Base-by-base conservation (phyloP, 2,113 vertebrate species). In the Urocolius indicus region DNA sequence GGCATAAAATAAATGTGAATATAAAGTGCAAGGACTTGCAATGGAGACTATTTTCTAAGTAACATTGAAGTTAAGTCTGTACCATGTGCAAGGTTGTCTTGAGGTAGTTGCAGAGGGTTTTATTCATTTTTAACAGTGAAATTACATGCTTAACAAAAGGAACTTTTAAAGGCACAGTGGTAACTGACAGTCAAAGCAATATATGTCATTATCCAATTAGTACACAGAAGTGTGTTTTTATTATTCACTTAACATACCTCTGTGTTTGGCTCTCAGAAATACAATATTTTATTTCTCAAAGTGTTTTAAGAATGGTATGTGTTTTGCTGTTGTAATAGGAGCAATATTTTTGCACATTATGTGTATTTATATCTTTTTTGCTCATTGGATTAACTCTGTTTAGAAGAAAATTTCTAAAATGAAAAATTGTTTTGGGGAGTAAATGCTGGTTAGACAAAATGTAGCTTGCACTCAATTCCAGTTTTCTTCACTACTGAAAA, bases 191-290 rank as follows among this genome's bases (percentile, higher is more conserved):
- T 92, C 90, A 96, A 90, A 86, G 92, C 91, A 95, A 96, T 96
- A 86, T 94, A 77, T 95, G 97, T 96, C 95, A 97, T 98, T 98
- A 98, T 96, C 97, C 96, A 98, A 97, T 98, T 98, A 98, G 96
- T 95, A 95, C 83, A 92, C 89, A 81, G 51, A 82, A 96, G 89
- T 72, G 76, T 92, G 92, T 87, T 95, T 97, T 88, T 94, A 75
- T 95, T 94, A 96, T 94, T 94, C 96, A 66, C 96, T 97, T 96
- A 96, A 97, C 93, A 93, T 84, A 96, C 93, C 97, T 97, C 85
- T 68, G 59, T 85, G 95, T 97, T 95, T 95, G 87, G 58, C 86
- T 90, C 88, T 71, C 77, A 58, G 74, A 94, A 96, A 91, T 41
- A 57, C 21, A 12, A 90, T 87, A 90, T 75, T 95, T 89, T 84